Base-by-base conservation (phyloP, 2,113 vertebrate species). In the pig (Sus scrofa) region DNA sequence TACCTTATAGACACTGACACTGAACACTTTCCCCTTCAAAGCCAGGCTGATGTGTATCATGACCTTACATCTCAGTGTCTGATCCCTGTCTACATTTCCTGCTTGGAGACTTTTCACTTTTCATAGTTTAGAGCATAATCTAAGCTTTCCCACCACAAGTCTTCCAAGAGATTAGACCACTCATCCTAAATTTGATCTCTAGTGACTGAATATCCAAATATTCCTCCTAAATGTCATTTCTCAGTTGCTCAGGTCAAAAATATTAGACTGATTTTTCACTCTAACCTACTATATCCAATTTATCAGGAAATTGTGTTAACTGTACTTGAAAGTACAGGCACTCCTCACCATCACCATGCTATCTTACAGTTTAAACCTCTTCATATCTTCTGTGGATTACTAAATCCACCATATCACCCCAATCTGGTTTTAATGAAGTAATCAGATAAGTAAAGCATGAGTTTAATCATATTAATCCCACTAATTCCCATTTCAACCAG, bases 1-100 rank as follows among this genome's bases (percentile, higher is more conserved):
- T 6, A 14, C 4, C 13, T 19, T 2, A 2, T 2, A 2, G 7
- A 32, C 3, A 18, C 8, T 14, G 22, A 54, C 0, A 26, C 1
- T 18, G 34, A 39, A n/a, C 32, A 32, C 13, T 79, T 85, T 50
- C n/a, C n/a, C 16, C 27, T 11, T 1, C 24, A 26, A 9, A 22
- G 18, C 19, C 11, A 37, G 15, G 4, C 7, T 81, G 20, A 50
- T 3, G 13, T 22, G 6, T 14, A 34, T 70, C 1, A 50, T 34
- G 8, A 50, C 1, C 6, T 79, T 34, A 0, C 12, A 26, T 50
- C 63, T 68, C 39, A 44, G 9, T 8, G 24, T 18, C 2, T 16
- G 26, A 24, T 11, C 13, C 2, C 37, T 63, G 2, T 1, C 26
- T 26, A 37, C 20, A 0, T 37, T 50, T 89, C 39, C 15, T 58